Evolutionary conservation across 2,888 invertebrate species (phyloP), one percentile per base, ranked within the genome.

Genomic region (Imbricaverruca yamaguchii): DNA sequence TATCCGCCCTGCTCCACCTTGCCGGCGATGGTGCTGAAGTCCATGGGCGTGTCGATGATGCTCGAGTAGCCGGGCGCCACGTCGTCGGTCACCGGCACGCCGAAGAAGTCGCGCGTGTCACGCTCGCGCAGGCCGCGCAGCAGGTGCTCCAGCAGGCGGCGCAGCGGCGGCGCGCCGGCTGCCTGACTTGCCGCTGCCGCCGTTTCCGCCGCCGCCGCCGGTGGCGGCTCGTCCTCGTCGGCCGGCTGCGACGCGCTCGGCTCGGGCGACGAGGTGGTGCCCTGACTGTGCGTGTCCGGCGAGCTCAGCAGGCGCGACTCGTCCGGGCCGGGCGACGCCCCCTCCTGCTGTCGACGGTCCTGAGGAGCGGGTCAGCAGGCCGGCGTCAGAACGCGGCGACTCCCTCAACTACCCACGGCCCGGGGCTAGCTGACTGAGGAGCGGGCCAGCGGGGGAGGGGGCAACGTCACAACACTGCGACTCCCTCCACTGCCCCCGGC

Each of bases 31-130:
- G 97, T 96, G 81, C 94, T 95, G 86, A 98, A 97, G 88, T 99
- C 98, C 98, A 98, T 97, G 0, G 97, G 97, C 83, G 91, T 90
- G 61, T 88, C 84, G 80, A 90, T 90, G 74, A 90, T 88, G 80
- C 86, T 86, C 12, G 89, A 88, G 84, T 89, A 89, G 0, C 95
- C 95, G 0, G 98, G 98, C 0, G 98, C 98, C 85, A 98, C 97
- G 86, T 93, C 93, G 87, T 98, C 98, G 67, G 96, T 97, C 0
- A 98, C 97, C 0, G 98, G 98, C 94, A 95, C 97, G 0, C 96
- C 96, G 86, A 99, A 99, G 88, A 97, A 98, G 23, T 23, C n/a
- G 11, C 57, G 56, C 56, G 78, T 55, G 57, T 78, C 78, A 23
- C 23, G n/a, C 78, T 74, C 53, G 15, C 25, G 74, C 74, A 74